These are phyloP conservation scores for Mythimna impura DNA, from an alignment of 2,888 invertebrate species.

Conservation along the genomic window DNA sequence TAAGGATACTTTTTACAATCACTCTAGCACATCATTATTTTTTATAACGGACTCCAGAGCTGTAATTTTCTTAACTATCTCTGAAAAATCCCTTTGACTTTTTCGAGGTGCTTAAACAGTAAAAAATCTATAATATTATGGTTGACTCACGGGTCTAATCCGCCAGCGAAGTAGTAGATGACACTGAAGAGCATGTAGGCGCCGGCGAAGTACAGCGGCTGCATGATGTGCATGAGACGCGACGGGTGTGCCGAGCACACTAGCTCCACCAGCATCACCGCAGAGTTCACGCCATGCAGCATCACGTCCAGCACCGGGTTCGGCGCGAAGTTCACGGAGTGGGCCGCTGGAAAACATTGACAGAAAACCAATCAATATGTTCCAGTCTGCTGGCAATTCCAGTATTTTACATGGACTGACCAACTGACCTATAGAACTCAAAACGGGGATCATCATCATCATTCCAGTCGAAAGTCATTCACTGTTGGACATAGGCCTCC, in stretches of 20 bases:
- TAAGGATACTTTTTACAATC: no score
- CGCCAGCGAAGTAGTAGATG: conserved; percentile 93
- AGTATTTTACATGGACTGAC: no score
- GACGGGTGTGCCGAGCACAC: conserved; percentile 93
- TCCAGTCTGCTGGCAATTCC: no score
- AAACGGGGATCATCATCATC: no score
- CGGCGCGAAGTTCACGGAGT: conserved; percentile 80
- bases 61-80: no score
- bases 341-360: conserved; percentile 72
- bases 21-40: no score
- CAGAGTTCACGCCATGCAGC: conserved; percentile 92
- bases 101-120: no score
- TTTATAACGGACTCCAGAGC: no score
- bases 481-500: no score
- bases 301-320: conserved; percentile 84
- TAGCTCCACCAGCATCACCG: conserved; percentile 94
- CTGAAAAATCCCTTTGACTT: no score
- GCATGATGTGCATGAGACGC: conserved; percentile 91
- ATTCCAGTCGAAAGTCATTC: no score
- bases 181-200: conserved; percentile 93
- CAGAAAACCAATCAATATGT: neutral
- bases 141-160: conserved; percentile 91
- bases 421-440: no score
- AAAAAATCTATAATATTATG: neutral
- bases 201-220: conserved; percentile 93